These are phyloP conservation scores for Labia minor DNA, from an alignment of 2,888 invertebrate species.

Conservation along the genomic window DNA sequence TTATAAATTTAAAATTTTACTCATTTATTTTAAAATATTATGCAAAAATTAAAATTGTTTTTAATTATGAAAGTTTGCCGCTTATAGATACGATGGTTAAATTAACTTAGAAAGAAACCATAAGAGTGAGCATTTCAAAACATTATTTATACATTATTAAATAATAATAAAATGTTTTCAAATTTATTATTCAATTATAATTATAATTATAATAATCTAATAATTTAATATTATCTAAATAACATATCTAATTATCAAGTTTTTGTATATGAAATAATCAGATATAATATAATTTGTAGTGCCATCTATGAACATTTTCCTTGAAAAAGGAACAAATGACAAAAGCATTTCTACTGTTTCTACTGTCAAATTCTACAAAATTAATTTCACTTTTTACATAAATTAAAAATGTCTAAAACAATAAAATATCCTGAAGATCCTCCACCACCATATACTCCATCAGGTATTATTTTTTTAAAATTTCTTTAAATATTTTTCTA, in stretches of 20 bases:
- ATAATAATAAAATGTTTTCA: not conserved
- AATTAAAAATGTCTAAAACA: no score
- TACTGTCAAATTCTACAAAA: no score
- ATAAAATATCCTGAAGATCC: not conserved
- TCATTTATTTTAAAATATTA: no score
- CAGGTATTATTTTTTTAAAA: not conserved
- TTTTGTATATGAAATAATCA: not conserved
- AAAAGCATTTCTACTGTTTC: no score
- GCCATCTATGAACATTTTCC: not conserved
- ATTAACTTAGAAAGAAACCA: no score
- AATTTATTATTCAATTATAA: not conserved
- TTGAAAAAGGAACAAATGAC: not conserved
- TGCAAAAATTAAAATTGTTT: no score
- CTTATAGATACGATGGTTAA: no score
- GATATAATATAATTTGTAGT: not conserved
- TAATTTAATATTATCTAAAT: not conserved
- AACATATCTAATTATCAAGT: not conserved
- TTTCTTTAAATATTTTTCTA: not conserved
- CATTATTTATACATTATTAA: not conserved
- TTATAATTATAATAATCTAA: not conserved
- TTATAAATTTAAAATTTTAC: no score
- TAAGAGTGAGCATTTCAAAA: no score
- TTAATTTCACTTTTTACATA: no score
- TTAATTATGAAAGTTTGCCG: no score
- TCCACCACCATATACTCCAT: not conserved